phyloP scores from a whole-genome alignment of 2,888 invertebrate genomes.

The Caenorhabditis angaria region DNA sequence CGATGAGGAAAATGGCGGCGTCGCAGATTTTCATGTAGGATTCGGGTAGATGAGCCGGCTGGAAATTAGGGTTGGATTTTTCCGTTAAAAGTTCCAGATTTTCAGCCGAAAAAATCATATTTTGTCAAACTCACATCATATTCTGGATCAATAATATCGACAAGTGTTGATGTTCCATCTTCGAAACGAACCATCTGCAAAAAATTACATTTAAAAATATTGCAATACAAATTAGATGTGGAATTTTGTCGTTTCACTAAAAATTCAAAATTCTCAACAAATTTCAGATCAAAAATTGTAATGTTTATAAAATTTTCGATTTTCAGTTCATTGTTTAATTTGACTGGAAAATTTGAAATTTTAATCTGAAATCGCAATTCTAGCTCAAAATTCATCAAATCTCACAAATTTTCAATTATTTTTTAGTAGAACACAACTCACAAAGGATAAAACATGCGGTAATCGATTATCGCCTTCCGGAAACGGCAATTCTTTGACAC shows the following conservation, averaged over 20 bases:
- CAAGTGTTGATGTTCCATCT: not conserved
- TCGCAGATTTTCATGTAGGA: constrained; percentile 33
- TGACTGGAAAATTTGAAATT: too few relatives aligned
- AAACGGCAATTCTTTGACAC: constrained; percentile 29
- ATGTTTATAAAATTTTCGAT: not conserved
- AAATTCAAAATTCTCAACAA: not conserved
- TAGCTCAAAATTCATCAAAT: not conserved
- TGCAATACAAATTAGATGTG: too few relatives aligned
- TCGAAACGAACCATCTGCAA: constrained; percentile 16
- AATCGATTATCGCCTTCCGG: constrained; percentile 36
- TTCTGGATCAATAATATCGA: not conserved
- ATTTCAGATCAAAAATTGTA: not conserved
- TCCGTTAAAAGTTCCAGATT: too few relatives aligned
- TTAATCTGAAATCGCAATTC: too few relatives aligned
- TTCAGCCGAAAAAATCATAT: too few relatives aligned
- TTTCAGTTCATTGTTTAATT: not conserved
- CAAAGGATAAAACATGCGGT: constrained; percentile 32
- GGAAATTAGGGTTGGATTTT: too few relatives aligned
- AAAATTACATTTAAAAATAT: too few relatives aligned
- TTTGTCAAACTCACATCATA: too few relatives aligned
- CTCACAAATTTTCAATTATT: not conserved
- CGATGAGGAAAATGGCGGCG: constrained; percentile 28
- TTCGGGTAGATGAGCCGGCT: constrained; percentile 30
- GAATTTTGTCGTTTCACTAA: too few relatives aligned
- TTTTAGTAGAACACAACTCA: too few relatives aligned